Evolutionary conservation across 2,797 vertebrate genomes (phyloP).

Genomic region (Pyrocephalus nanus): DNA sequence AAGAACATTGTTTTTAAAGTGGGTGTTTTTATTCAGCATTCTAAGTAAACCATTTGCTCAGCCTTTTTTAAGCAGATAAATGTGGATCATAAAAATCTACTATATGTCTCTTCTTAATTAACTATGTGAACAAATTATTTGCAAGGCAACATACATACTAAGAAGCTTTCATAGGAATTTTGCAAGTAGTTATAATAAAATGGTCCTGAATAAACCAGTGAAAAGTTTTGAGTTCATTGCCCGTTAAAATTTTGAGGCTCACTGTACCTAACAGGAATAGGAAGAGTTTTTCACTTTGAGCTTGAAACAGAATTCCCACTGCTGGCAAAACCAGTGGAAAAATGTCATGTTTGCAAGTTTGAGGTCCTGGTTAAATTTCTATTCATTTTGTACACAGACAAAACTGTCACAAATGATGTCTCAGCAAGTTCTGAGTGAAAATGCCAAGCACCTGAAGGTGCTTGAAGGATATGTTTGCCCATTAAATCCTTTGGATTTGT

Average conservation of each 20-base stretch:
- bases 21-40: not conserved
- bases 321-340: slow-evolving; percentile 32
- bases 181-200: not conserved
- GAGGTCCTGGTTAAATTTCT: not conserved
- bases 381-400: not conserved
- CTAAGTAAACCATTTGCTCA: slow-evolving; percentile 1
- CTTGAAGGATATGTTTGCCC: not conserved
- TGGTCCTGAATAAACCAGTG: not conserved
- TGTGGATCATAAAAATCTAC: not conserved
- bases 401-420: not conserved
- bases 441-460: not conserved
- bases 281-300: slow-evolving; percentile 3
- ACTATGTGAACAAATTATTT: not conserved
- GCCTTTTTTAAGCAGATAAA: slow-evolving; percentile 5
- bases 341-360: not conserved
- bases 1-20: not conserved
- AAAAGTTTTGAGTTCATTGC: not conserved
- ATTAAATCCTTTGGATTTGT: not conserved
- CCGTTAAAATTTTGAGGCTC: not conserved
- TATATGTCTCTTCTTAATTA: not conserved
- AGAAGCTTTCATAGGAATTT: not conserved
- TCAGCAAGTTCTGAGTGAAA: not conserved
- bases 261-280: not conserved
- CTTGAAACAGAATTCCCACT: slow-evolving; percentile 17
- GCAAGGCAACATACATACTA: not conserved